Evolutionary conservation across 1,140 invertebrate species (phyloP), one percentile per base, ranked within the genome.

Genomic region (Polypedilum pembai): DNA sequence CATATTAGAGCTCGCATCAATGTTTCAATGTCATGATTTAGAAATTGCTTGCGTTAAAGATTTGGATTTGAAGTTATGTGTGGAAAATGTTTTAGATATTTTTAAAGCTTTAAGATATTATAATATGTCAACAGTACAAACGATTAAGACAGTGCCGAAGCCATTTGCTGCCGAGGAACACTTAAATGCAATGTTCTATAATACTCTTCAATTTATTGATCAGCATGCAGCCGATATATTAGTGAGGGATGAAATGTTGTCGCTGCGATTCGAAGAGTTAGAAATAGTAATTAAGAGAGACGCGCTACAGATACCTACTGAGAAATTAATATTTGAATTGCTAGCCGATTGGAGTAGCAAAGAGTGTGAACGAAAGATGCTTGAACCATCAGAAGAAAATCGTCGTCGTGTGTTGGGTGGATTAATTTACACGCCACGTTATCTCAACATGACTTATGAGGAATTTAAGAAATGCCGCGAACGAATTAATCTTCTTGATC

Each of bases 1-100:
- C 74, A 81, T 82, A 73, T 76, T 82, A 1, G 79, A 82, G 65
- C 74, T 82, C 73, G 77, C 81, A 65, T 79, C 81, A 76, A 79
- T 79, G 10, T 82, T 79, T 75, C 80, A 82, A 76, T 81, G 81
- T 75, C 81, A 80, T 74, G 80, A 81, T 76, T 74, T 82, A 77
- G 80, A 82, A 18, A 81, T 81, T 17, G 80, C 80, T 75, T 81
- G 80, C 74, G 80, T 82, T 74, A 79, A 80, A 40, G 81, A 82
- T 77, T 76, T 82, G 69, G 81, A 82, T 78, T 77, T 81, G 72
- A 78, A 80, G 63, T 77, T 82, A 40, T 79, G 79, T 18, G 77
- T 79, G 75, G 78, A 79, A 65, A 81, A 79, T 33, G 81, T 80
- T 0, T 33, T 82, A 75, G 81, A 82, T 73, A 79, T 82, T 40